phyloP scores from a whole-genome alignment of 1,140 invertebrate genomes.

The Polypedilum vanderplanki region DNA sequence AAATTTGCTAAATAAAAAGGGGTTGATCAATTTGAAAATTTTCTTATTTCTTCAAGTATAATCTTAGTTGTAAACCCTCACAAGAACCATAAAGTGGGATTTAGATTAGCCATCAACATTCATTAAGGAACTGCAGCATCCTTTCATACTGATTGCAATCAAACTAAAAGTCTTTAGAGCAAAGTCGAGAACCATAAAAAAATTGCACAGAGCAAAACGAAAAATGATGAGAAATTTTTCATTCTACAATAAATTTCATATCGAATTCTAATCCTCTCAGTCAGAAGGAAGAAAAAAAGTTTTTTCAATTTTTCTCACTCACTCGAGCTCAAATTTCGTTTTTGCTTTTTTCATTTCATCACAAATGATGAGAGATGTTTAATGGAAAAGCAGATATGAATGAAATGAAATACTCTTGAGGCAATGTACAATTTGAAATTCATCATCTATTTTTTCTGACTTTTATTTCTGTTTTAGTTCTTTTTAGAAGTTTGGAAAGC shows the following conservation, averaged over 20 bases:
- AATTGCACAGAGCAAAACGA: background rate
- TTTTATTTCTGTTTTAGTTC: background rate
- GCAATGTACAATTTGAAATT: background rate
- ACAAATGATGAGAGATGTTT: background rate
- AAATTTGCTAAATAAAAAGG: too few relatives aligned
- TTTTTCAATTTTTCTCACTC: background rate
- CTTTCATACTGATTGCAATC: constrained; percentile 7
- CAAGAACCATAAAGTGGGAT: background rate
- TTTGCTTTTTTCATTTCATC: background rate
- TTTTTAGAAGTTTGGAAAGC: too few relatives aligned
- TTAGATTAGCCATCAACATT: constrained; percentile 2
- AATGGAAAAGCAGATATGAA: background rate
- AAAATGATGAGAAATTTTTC: background rate
- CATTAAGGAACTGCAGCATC: background rate
- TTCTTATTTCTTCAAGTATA: too few relatives aligned
- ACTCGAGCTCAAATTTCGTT: too few relatives aligned
- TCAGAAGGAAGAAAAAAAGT: background rate
- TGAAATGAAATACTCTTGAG: background rate
- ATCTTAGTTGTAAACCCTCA: too few relatives aligned
- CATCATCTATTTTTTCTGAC: background rate
- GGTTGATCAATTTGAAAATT: too few relatives aligned
- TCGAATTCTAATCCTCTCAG: constrained; percentile 6
- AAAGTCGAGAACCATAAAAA: background rate
- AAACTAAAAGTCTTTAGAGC: constrained; percentile 1
- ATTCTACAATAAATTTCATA: background rate